These are phyloP conservation scores for Taenioides sp. DNA, from an alignment of 2,797 vertebrate species.

Conservation along the genomic window DNA sequence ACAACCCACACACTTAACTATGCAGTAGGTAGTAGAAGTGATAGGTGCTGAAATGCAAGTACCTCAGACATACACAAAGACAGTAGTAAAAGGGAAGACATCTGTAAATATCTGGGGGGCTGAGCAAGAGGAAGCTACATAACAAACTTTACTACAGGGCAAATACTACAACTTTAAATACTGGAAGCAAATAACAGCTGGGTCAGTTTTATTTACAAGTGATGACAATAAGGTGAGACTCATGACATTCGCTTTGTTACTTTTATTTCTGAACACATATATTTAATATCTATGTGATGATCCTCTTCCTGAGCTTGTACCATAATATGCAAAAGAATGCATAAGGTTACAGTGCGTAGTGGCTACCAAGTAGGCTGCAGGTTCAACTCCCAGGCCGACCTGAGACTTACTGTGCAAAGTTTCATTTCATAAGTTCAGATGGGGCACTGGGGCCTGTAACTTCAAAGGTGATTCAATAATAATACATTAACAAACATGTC, in stretches of 20 bases:
- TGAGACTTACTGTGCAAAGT: too few relatives aligned
- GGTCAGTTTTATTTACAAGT: neutral
- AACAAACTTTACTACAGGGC: constrained; percentile 10
- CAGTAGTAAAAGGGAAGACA: neutral
- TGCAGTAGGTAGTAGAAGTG: too few relatives aligned
- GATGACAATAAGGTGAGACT: neutral
- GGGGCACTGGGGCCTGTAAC: too few relatives aligned
- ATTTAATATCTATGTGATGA: too few relatives aligned
- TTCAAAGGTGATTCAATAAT: neutral
- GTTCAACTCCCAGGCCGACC: too few relatives aligned
- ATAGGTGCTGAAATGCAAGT: constrained; percentile 12
- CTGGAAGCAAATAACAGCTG: neutral
- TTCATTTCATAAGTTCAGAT: neutral
- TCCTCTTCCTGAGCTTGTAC: too few relatives aligned
- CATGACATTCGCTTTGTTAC: neutral
- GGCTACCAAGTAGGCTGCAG: too few relatives aligned
- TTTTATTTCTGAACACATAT: too few relatives aligned
- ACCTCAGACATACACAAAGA: constrained; percentile 26
- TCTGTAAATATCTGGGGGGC: constrained; percentile 7
- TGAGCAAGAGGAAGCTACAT: constrained; percentile 6
- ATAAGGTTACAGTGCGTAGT: too few relatives aligned
- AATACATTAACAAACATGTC: neutral
- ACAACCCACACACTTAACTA: neutral
- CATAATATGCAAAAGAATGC: too few relatives aligned
- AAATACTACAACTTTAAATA: constrained; percentile 16